phyloP scores from a whole-genome alignment of 2,888 invertebrate genomes.

The Ochropleura plecta region DNA sequence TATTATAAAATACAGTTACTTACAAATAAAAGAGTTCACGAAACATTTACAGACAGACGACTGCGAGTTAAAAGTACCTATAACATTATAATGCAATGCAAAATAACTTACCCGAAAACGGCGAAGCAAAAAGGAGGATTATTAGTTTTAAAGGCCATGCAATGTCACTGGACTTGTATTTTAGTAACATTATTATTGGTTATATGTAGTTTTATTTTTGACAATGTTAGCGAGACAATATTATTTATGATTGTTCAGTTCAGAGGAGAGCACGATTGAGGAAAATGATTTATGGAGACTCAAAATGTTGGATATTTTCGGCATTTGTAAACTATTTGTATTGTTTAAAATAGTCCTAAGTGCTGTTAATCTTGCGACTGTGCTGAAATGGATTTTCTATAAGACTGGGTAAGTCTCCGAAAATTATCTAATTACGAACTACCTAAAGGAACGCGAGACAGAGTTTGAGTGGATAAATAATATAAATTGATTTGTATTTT shows the following conservation, averaged over 20 bases:
- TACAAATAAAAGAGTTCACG: too few relatives aligned
- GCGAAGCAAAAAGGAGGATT: background rate
- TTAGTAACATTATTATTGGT: background rate
- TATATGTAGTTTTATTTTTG: background rate
- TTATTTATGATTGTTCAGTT: background rate
- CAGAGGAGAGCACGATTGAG: background rate
- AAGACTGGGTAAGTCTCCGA: constrained; percentile 15
- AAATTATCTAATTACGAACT: background rate
- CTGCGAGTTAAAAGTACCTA: too few relatives aligned
- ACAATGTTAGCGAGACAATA: background rate
- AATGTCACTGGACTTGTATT: constrained; percentile 1
- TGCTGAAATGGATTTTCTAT: constrained; percentile 10
- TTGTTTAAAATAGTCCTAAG: constrained; percentile 15
- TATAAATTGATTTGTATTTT: background rate
- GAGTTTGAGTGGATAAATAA: background rate
- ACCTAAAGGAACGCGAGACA: background rate
- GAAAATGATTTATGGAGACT: background rate
- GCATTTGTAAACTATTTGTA: background rate
- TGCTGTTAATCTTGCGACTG: background rate
- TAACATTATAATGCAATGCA: too few relatives aligned
- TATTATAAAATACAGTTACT: too few relatives aligned
- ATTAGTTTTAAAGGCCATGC: background rate
- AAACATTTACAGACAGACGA: too few relatives aligned
- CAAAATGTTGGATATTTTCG: background rate
- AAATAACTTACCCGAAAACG: too few relatives aligned